Evolutionary conservation across 92 coral and sea anemone genomes (phyloP).

Genomic region (Metridium senile): DNA sequence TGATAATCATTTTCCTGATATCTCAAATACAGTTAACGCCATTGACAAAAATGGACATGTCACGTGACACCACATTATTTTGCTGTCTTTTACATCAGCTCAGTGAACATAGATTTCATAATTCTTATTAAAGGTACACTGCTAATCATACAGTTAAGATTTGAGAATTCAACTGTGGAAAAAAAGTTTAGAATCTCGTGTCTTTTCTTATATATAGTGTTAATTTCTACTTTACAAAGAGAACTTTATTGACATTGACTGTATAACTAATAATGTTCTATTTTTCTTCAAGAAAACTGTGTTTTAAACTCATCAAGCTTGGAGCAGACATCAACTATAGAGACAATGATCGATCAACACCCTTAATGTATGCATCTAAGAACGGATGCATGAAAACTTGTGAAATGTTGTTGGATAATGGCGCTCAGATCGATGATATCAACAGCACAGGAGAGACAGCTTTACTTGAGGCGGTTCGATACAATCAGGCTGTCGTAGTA

Average conservation of each 20-base stretch:
- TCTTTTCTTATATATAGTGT: too few relatives aligned
- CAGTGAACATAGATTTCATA: too few relatives aligned
- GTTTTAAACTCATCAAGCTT: slow-evolving; percentile 48
- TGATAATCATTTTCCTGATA: not conserved
- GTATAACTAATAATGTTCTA: too few relatives aligned
- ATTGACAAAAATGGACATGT: too few relatives aligned
- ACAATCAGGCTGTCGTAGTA: slow-evolving; percentile 50
- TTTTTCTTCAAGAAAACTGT: slow-evolving; percentile 61
- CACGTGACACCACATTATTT: too few relatives aligned
- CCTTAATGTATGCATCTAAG: slow-evolving; percentile 66
- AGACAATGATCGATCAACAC: slow-evolving; percentile 58
- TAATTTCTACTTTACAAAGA: too few relatives aligned
- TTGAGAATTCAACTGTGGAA: too few relatives aligned
- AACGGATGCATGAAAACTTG: slow-evolving; percentile 58
- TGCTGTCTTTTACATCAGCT: too few relatives aligned
- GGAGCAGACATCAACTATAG: slow-evolving; percentile 72
- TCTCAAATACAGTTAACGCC: not conserved
- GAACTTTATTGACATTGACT: too few relatives aligned
- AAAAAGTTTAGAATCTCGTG: too few relatives aligned
- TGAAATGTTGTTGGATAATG: slow-evolving; percentile 49
- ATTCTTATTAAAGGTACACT: too few relatives aligned
- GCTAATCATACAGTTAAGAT: too few relatives aligned
- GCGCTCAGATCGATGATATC: slow-evolving; percentile 49
- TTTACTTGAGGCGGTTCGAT: slow-evolving; percentile 55
- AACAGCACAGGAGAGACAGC: slow-evolving; percentile 57